phyloP scores from a whole-genome alignment of 1,140 invertebrate genomes.

The Acromyrmex echinatior region DNA sequence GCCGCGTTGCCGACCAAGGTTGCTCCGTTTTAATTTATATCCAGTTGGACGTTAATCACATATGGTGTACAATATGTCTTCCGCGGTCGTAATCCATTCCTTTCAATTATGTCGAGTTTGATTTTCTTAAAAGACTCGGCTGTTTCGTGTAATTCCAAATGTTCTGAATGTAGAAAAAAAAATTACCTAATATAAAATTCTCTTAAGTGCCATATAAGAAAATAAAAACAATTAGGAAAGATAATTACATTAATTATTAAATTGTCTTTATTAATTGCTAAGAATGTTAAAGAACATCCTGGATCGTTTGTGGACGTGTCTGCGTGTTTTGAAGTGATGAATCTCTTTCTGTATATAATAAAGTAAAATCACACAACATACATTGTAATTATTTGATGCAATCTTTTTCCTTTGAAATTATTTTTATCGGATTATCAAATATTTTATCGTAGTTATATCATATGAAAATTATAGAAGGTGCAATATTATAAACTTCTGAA shows the following conservation, averaged over 20 bases:
- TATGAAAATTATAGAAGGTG: neutral
- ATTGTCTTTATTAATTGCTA: slow-evolving; percentile 12
- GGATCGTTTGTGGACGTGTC: neutral
- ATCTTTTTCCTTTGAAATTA: slow-evolving; percentile 8
- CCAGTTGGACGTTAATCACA: slow-evolving; percentile 18
- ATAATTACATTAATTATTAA: slow-evolving; percentile 51
- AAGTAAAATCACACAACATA: slow-evolving; percentile 21
- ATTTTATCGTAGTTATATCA: neutral
- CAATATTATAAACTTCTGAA: neutral
- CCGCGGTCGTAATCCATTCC: slow-evolving; percentile 21
- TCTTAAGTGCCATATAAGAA: neutral
- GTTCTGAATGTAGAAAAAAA: neutral
- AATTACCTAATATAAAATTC: neutral
- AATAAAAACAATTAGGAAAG: slow-evolving; percentile 21
- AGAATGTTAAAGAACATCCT: neutral
- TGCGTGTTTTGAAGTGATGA: neutral
- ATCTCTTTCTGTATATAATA: slow-evolving; percentile 25
- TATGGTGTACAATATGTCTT: neutral
- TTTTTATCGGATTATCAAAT: slow-evolving; percentile 33
- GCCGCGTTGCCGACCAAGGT: slow-evolving; percentile 28
- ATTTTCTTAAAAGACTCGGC: slow-evolving; percentile 7
- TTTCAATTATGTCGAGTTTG: slow-evolving; percentile 22
- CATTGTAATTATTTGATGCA: slow-evolving; percentile 7
- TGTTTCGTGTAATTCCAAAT: neutral
- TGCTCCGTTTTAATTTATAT: slow-evolving; percentile 48